A percentile compares a stretch with the other conserved stretches of the same genome.
Conservation (phyloP, 2,888 invertebrate species). For the Scelioninae gen. 2 region DNA sequence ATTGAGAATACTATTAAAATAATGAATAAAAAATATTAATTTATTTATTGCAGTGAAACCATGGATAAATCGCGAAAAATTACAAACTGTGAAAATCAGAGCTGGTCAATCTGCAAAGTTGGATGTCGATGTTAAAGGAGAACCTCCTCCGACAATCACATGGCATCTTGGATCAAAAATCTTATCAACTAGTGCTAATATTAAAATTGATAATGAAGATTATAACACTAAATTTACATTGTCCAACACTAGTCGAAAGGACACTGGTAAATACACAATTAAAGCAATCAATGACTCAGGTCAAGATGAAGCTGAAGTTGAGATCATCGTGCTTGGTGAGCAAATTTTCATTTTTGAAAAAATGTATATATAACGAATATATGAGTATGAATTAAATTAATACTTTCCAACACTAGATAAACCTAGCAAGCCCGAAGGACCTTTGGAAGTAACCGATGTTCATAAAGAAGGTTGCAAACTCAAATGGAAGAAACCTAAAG, state of each 20-base stretch:
- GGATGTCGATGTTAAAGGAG: slow-evolving; percentile 96
- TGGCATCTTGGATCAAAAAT: slow-evolving; percentile 85
- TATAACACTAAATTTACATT: slow-evolving; percentile 92
- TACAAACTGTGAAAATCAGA: slow-evolving; percentile 90
- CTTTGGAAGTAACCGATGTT: slow-evolving; percentile 91
- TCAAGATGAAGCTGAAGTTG: slow-evolving; percentile 94
- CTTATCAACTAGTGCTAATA: slow-evolving; percentile 81
- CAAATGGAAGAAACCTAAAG: slow-evolving; percentile 96
- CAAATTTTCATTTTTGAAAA: no score
- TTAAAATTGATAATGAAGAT: slow-evolving; percentile 92
- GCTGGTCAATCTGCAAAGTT: slow-evolving; percentile 93
- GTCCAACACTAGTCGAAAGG: slow-evolving; percentile 87
- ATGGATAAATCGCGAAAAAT: slow-evolving; percentile 94
- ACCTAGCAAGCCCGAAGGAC: slow-evolving; percentile 93
- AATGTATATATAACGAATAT: no score
- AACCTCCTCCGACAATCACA: slow-evolving; percentile 93
- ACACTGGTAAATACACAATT: slow-evolving; percentile 93
- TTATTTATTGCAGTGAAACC: slow-evolving; percentile 86
- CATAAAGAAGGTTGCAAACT: slow-evolving; percentile 96
- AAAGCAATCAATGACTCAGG: slow-evolving; percentile 96
- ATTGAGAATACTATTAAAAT: slow-evolving; percentile 1
- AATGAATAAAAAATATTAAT: neutral
- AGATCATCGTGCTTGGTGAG: slow-evolving; percentile 88
- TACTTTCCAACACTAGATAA: slow-evolving; percentile 78
- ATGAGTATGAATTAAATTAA: neutral